Evolutionary conservation across 92 coral and sea anemone genomes (phyloP), one percentile per base, ranked within the genome.

Genomic region (Paragorgia papillata): DNA sequence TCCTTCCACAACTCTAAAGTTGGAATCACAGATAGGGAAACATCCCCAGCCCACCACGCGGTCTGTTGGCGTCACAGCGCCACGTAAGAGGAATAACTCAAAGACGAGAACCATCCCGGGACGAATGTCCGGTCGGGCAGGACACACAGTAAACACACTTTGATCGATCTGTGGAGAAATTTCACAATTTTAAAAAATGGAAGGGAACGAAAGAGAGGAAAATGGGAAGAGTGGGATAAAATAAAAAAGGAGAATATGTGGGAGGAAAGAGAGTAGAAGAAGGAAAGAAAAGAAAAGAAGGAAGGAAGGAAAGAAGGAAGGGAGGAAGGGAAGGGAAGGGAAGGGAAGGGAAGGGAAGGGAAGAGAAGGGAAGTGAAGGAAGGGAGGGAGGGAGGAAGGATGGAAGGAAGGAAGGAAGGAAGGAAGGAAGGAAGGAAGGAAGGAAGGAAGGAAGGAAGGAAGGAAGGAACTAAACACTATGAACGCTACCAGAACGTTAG

Each of bases 11-110:
- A 94, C 92, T 88, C 90, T 91, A 73, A 94, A 94, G 66, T 91
- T 89, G 81, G 97, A 96, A 66, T 94, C 98, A 55, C 95, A 91
- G 76, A 94, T 85, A 3, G 98, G 98, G 33, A 94, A 94, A 63
- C 97, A 89, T 33, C 98, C 97, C 98, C 98, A 94, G 53, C 92
- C 98, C 22, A 94, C 98, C 31, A 94, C 98, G 49, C 98, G 83
- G 74, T 94, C 98, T 33, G 98, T 94, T 0, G 98, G 92, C 48
- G 98, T 94, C 66, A 94, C 92, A 58, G 95, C 90, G 41, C 98
- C 98, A 41, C 98, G 84, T 56, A 94, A 86, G 41, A 94, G 84
- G 66, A 94, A 94, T 61, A 94, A 69, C 86, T 94, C 98, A 79
- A 94, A 94, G 60, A 94, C 92, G 79, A 94, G 82, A 32, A 90